Percentiles rank a stretch among this genome's conserved stretches.
phyloP scores from a whole-genome alignment of 1,140 invertebrate genomes.

The Chironomus striatipennis region DNA sequence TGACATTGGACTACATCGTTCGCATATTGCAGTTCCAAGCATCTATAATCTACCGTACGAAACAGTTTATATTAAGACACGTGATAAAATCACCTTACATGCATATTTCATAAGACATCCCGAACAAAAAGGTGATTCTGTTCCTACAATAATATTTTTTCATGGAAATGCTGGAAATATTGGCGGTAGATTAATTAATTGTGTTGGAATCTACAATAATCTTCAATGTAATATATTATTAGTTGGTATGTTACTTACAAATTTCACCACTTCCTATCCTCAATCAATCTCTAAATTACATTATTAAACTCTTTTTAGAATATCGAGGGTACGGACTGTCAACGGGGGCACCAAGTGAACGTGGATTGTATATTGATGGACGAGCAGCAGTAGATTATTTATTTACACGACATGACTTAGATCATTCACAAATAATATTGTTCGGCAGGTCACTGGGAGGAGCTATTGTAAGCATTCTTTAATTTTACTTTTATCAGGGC shows the following conservation, averaged over 20 bases:
- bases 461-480: constrained; percentile 56
- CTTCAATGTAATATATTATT: constrained; percentile 78
- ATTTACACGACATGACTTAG: constrained; percentile 67
- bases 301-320: constrained; percentile 45
- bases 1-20: constrained; percentile 72
- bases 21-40: constrained; percentile 76
- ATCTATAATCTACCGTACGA: constrained; percentile 57
- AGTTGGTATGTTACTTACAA: constrained; percentile 39
- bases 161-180: constrained; percentile 97
- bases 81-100: constrained; percentile 75
- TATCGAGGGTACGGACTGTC: constrained; percentile 93
- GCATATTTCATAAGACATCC: constrained; percentile 79
- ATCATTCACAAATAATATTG: constrained; percentile 76
- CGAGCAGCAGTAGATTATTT: constrained; percentile 79
- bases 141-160: constrained; percentile 79
- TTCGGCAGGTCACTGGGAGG: constrained; percentile 89
- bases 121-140: constrained; percentile 49
- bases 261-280: neutral
- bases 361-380: constrained; percentile 81
- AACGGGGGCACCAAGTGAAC: constrained; percentile 76
- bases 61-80: constrained; percentile 65
- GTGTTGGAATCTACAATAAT: constrained; percentile 67
- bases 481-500: neutral
- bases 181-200: constrained; percentile 77
- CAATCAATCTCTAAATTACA: too few relatives aligned